These are phyloP conservation scores for Phasia obesa DNA, from an alignment of 2,888 invertebrate species.

Conservation along the genomic window DNA sequence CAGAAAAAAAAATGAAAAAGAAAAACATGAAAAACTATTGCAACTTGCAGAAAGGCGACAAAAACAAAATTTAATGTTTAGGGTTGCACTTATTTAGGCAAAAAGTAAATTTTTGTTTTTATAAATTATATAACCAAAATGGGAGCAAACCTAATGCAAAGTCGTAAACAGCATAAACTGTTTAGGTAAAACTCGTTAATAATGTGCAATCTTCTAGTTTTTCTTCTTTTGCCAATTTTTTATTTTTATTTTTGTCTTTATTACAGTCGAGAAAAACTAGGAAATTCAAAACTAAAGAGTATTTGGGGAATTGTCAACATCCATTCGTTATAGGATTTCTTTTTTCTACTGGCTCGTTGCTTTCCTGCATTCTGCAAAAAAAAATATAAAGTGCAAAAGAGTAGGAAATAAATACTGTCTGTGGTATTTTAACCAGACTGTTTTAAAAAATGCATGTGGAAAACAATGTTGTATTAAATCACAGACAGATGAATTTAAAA, in stretches of 20 bases:
- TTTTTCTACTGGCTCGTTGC: conserved; percentile 9
- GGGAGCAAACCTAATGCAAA: not conserved
- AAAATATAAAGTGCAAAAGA: not conserved
- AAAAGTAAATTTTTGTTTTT: not conserved
- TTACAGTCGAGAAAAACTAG: conserved; percentile 10
- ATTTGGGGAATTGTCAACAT: conserved; percentile 60
- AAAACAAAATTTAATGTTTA: conserved; percentile 25
- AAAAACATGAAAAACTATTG: not conserved
- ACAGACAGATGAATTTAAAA: conserved; percentile 1
- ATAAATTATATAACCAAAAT: not conserved
- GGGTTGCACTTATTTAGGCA: not conserved
- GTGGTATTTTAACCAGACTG: conserved; percentile 46
- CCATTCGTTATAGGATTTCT: conserved; percentile 6
- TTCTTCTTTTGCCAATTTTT: conserved; percentile 13
- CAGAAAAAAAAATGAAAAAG: not conserved
- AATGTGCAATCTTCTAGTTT: conserved; percentile 62
- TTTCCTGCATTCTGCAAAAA: not conserved
- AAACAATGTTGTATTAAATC: not conserved
- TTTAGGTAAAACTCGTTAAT: conserved; percentile 66
- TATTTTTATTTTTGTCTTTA: not conserved
- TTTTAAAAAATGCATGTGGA: not conserved
- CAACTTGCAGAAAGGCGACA: conserved; percentile 37
- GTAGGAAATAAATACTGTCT: conserved; percentile 53
- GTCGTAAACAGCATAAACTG: conserved; percentile 23
- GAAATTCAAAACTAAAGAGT: conserved; percentile 41